These are phyloP conservation scores for Gari tellinella DNA, from an alignment of 2,888 invertebrate species.

Conservation along the genomic window DNA sequence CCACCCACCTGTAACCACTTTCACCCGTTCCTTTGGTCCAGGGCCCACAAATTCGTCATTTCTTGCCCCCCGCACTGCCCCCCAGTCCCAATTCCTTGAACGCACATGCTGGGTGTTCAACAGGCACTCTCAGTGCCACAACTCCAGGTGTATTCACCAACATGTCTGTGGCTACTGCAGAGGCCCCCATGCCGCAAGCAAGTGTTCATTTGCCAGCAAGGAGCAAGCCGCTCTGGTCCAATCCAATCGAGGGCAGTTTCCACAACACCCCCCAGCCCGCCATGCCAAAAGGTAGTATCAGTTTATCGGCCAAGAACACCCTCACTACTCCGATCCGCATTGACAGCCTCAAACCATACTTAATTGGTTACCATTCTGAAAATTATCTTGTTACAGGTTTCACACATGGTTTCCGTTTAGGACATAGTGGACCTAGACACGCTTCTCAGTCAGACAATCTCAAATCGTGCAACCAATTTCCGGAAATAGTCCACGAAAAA, in stretches of 20 bases:
- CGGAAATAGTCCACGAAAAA: constrained; percentile 2
- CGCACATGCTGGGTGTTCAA: constrained; percentile 35
- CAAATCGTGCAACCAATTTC: constrained; percentile 15
- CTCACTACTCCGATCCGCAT: neutral
- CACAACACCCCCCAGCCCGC: too few species aligned
- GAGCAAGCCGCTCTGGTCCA: neutral
- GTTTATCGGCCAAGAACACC: neutral
- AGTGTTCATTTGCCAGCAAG: constrained; percentile 7
- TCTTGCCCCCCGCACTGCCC: too few species aligned
- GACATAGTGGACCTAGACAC: constrained; percentile 5
- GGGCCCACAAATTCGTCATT: neutral
- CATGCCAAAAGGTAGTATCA: too few species aligned
- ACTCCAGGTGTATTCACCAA: constrained; percentile 1
- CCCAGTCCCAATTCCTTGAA: constrained; percentile 6
- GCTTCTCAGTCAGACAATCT: constrained; percentile 2
- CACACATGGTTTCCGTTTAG: constrained; percentile 17
- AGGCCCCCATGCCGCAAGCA: constrained; percentile 20
- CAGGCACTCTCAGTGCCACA: constrained; percentile 2
- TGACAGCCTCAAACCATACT: neutral
- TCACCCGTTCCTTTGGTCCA: constrained; percentile 6
- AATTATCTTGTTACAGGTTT: constrained; percentile 23
- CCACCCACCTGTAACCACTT: too few species aligned
- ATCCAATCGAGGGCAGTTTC: neutral
- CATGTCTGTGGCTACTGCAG: constrained; percentile 29
- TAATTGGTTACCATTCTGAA: too few species aligned